Base-by-base conservation (phyloP, 1,140 invertebrate species). In the Catajapyx aquilonaris region DNA sequence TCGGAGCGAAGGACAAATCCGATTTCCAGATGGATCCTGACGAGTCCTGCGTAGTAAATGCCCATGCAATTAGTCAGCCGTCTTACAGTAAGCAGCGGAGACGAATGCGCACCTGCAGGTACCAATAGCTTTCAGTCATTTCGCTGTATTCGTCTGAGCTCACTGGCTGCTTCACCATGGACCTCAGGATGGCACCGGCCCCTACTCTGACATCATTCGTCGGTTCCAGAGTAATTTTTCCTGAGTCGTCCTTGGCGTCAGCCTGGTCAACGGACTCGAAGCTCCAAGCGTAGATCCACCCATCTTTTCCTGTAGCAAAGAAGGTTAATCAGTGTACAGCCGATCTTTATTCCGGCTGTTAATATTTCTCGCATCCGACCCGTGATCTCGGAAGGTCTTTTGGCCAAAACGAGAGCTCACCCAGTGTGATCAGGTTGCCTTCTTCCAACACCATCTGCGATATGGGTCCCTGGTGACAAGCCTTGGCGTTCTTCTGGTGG, bases 191-290 rank as follows among this genome's bases (percentile, higher is more conserved):
- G 2, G 53, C 57, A 35, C 56, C 46, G 15, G 49, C 45, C 11
- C 50, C 45, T 41, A 78, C 64, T 50, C 56, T 44, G 47, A 74
- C 61, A 54, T 87, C 81, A 50, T 80, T 76, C 36, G 78, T 73
- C 2, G 84, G 83, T 51, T 88, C 81, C 34, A 85, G 68, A 54
- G 81, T 73, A 33, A 85, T 66, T 38, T 72, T 71, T n/a, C 68
- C 66, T 44, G 77, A 68, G 5, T 81, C 75, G 47, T 81, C 76
- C 1, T 71, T 64, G 0, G 71, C 68, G 56, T 87, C 74, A 1
- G 81, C 76, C 41, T 74, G 65, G 46, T 87, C 80, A 13, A 88
- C 79, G 0, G 71, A 76, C 39, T 84, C 79, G 63, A 84, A 86
- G 51, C 76, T 81, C 84, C 85, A 91, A 16, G 81, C 64, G 37